A percentile compares a stretch with the other conserved stretches of the same genome.
These are phyloP conservation scores for Noctilio leporinus DNA, from an alignment of 2,113 vertebrate genomes.

Conservation along the genomic window DNA sequence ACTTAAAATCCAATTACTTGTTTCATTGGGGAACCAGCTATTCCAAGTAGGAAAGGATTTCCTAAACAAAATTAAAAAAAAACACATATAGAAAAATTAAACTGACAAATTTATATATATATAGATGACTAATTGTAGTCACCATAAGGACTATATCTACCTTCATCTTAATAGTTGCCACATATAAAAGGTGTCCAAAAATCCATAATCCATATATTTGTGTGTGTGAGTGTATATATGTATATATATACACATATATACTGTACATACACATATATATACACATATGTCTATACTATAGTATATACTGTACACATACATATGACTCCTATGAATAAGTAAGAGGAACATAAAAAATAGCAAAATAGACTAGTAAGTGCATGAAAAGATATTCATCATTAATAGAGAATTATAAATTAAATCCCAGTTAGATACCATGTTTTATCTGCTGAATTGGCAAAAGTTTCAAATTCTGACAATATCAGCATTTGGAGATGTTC, in stretches of 20 bases:
- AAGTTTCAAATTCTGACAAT: neutral
- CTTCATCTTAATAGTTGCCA: neutral
- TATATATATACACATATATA: too few species aligned
- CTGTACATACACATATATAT: too few species aligned
- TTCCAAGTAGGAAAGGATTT: neutral
- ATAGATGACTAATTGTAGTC: neutral
- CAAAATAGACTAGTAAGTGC: neutral
- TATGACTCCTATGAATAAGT: neutral
- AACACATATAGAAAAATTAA: neutral
- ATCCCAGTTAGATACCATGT: neutral
- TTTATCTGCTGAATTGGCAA: neutral
- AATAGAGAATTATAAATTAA: neutral
- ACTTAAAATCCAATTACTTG: neutral
- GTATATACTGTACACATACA: too few species aligned
- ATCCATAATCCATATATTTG: neutral
- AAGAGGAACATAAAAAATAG: neutral
- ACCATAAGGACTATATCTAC: neutral
- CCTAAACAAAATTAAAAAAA: neutral
- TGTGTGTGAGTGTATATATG: too few species aligned
- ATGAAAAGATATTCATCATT: neutral
- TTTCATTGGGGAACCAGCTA: neutral
- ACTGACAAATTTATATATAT: neutral
- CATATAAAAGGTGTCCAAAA: neutral
- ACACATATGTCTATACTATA: too few species aligned
- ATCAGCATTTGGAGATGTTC: neutral